A percentile compares a stretch with the other conserved stretches of the same genome.
Evolutionary conservation across 2,113 vertebrate species (phyloP).

Genomic region (Albula goreensis): DNA sequence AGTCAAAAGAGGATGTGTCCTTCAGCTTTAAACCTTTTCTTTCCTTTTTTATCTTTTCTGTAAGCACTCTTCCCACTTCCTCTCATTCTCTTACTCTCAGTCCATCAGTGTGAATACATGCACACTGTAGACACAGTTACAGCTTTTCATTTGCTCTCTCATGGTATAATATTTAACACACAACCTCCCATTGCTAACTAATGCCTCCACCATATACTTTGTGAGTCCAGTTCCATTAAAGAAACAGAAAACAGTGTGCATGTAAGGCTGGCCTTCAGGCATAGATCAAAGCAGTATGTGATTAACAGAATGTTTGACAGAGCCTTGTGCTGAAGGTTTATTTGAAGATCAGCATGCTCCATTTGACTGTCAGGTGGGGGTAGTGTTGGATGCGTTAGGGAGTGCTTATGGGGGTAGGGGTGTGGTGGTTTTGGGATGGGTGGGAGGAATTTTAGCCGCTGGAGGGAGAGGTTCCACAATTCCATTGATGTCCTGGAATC

Average conservation of each 20-base stretch:
- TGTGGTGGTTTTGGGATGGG: background rate
- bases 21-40: constrained; percentile 35
- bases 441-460: background rate
- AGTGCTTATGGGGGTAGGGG: background rate
- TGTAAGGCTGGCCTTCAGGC: background rate
- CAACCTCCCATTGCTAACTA: background rate
- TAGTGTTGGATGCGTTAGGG: background rate
- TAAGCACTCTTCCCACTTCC: background rate
- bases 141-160: background rate
- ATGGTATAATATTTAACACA: background rate
- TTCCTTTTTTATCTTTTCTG: constrained; percentile 5
- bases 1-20: constrained; percentile 53
- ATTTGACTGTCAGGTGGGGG: background rate
- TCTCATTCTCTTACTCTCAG: background rate
- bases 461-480: background rate
- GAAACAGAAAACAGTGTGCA: background rate
- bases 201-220: background rate
- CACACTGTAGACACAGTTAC: background rate
- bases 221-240: background rate
- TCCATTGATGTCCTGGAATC: constrained; percentile 10
- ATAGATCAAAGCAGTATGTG: background rate
- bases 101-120: constrained; percentile 1
- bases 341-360: background rate
- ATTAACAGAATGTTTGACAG: background rate
- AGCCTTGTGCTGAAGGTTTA: background rate